Base-by-base conservation (phyloP, 2,797 vertebrate genomes). In the Peromyscus nudipes region DNA sequence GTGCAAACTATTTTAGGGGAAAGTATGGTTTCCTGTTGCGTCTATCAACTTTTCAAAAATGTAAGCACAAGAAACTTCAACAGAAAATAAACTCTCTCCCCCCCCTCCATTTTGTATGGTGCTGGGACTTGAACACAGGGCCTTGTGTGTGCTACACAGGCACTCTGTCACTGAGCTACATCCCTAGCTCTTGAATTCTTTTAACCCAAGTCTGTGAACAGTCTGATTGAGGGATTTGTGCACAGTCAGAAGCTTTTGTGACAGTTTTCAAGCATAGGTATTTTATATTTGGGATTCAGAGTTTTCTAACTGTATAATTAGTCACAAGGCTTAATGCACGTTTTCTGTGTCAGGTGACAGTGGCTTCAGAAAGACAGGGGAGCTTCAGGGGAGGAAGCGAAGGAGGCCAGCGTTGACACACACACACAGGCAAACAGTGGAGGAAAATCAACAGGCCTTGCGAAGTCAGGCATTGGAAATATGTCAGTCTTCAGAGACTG, bases 361-460 rank as follows among this genome's bases (percentile, higher is more conserved):
- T 97, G 91, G 52, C 95, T 97, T 98, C 95, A 97, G 95, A 97
- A 95, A 97, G 96, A 94, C 96, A 96, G 95, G 96, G 94, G 84
- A 81, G 57, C 95, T 96, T 96, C 87, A 96, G 97, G 96, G 96
- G 93, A 97, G 92, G 95, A 97, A 96, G 93, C 93, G 96, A 92
- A 94, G 96, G 91, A 98, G 98, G 98, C 97, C 97, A 97, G 97
- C 97, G 97, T 97, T 97, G 97, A 97, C 96, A 97, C 69, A 96
- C 69, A 96, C 96, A 97, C 49, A 95, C 84, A 96, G 90, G 95
- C 97, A 97, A 97, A 97, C 97, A 97, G 96, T 96, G 94, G 55
- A 97, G 88, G 94, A 97, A 97, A 97, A 97, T 96, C 97, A 98
- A 98, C 98, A 98, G 87, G 55, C 92, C 97, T 97, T 97, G 90